Evolutionary conservation across 2,113 vertebrate genomes (phyloP).

Genomic region (Gorsachius goisagi): DNA sequence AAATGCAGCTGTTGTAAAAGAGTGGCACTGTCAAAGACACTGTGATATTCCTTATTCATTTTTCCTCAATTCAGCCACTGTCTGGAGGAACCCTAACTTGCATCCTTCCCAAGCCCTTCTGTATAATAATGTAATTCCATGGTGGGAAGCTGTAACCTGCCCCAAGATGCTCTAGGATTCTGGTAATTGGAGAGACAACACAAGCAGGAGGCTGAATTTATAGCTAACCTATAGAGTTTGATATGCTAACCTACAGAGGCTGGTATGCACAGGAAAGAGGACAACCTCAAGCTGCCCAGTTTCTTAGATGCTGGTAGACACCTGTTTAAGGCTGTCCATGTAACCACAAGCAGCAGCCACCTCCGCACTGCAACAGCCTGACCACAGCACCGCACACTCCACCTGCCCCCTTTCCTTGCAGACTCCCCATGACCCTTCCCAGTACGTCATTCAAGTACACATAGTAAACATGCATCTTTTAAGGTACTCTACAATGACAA

Average conservation of each 20-base stretch:
- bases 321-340: background rate
- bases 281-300: background rate
- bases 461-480: rapidly evolving
- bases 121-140: background rate
- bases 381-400: background rate
- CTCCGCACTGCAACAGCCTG: background rate
- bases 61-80: background rate
- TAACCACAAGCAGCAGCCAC: background rate
- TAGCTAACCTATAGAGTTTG: background rate
- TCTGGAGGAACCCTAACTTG: background rate
- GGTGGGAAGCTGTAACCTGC: background rate
- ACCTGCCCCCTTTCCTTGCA: background rate
- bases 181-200: background rate
- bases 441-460: background rate
- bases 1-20: background rate
- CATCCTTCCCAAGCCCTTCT: background rate
- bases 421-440: background rate
- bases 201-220: background rate
- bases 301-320: background rate
- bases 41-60: background rate
- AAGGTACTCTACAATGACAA: background rate
- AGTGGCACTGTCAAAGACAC: background rate
- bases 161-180: background rate
- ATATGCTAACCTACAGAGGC: background rate
- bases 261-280: background rate